Base-by-base conservation (phyloP, 2,797 vertebrate species). In the Pogoniulus pusillus region DNA sequence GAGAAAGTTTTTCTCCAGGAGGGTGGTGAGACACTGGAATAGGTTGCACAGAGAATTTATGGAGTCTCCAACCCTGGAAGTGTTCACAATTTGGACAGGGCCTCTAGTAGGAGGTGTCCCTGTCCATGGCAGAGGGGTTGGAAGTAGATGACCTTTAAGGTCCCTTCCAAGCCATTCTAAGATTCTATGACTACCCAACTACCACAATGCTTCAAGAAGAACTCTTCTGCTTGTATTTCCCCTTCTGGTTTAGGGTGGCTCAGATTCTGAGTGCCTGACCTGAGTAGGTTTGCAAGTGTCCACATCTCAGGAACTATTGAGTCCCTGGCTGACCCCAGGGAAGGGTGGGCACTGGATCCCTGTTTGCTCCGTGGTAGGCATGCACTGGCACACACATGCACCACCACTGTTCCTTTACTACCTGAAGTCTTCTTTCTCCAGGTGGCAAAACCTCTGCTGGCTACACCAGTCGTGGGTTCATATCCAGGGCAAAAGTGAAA, bases 401-500 rank as follows among this genome's bases (percentile, higher is more conserved):
- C 9, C 32, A 34, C 4, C 32, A 29, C 22, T 47, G 9, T 27
- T 35, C 43, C 30, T 60, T 77, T 16, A 68, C 39, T 20, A 45
- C 4, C 54, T 77, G n/a, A 85, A 18, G n/a, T 71, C 2, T 39
- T 84, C 24, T 30, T 49, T 87, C 59, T 65, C 9, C 94, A 98
- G 98, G 96, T 91, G 95, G 96, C 23, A 97, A 96, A 82, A 89
- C 96, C 41, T 97, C 94, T 57, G 89, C 95, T 60, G 96, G 94
- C 58, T 97, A 93, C 65, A 97, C 80, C 83, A 94, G 96, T 34
- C 92, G 95, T 79, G 94, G 94, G 37, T 94, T 97, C 80, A 96
- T 98, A 91, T 97, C 97, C 60, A 98, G 96, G 77, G 97, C 97
- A 0, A 98, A 97, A 95, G 91, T 97, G 90, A 98, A 98, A 84